phyloP scores from a whole-genome alignment of 2,797 vertebrate genomes.

The Pipistrellus pipistrellus region DNA sequence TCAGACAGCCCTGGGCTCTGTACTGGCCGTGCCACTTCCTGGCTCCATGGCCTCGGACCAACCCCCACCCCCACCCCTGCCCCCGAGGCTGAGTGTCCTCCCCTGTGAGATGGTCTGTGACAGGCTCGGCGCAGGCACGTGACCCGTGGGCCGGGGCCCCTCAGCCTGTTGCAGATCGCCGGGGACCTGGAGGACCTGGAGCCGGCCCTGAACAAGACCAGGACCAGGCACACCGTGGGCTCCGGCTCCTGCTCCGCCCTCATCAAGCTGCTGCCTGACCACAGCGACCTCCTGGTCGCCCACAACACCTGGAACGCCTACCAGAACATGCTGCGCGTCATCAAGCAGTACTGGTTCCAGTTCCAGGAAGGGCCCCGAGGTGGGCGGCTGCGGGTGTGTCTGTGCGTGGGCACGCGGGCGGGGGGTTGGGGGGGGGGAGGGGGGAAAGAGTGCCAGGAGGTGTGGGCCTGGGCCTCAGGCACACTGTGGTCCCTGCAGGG shows the following conservation, averaged over 20 bases:
- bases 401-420: accelerated
- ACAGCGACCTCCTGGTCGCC: constrained; percentile 93
- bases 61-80: not conserved
- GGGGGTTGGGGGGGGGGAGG: accelerated
- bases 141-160: not conserved
- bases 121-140: accelerated
- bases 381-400: constrained; percentile 76
- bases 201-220: constrained; percentile 93
- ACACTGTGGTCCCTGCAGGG: not conserved
- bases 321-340: constrained; percentile 95
- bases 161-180: constrained; percentile 94
- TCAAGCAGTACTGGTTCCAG: constrained; percentile 95
- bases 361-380: constrained; percentile 90
- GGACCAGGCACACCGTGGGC: constrained; percentile 89
- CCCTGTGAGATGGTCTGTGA: not conserved
- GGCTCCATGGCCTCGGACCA: accelerated
- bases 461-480: accelerated
- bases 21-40: not conserved
- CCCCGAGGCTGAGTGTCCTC: not conserved
- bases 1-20: not conserved
- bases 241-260: constrained; percentile 97
- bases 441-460: not conserved
- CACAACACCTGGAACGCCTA: constrained; percentile 97
- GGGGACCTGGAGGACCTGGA: constrained; percentile 97
- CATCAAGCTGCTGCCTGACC: constrained; percentile 94